Conservation (phyloP, 2,797 vertebrate species). For the Gymnothorax reevesii region DNA sequence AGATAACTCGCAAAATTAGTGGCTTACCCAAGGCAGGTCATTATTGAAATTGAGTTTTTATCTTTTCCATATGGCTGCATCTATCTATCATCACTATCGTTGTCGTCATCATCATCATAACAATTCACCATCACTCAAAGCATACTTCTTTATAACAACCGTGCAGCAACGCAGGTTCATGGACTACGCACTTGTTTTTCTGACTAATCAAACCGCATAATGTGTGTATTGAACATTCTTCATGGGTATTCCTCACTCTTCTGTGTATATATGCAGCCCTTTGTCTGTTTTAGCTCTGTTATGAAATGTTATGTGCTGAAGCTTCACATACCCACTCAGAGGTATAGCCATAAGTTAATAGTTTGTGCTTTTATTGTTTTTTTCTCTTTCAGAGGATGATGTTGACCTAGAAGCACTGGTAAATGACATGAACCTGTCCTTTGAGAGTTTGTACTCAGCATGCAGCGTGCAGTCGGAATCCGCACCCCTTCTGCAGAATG, state of each 20-base stretch:
- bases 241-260: not conserved
- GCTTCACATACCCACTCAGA: not conserved
- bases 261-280: not conserved
- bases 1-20: too few relatives aligned
- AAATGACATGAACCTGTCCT: constrained; percentile 88
- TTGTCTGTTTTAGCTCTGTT: not conserved
- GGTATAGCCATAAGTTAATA: not conserved
- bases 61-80: too few relatives aligned
- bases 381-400: constrained; percentile 79
- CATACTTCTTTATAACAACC: too few relatives aligned
- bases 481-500: constrained; percentile 81
- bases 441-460: constrained; percentile 83
- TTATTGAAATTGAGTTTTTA: too few relatives aligned
- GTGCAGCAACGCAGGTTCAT: too few relatives aligned
- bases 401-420: constrained; percentile 89
- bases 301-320: not conserved
- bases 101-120: too few relatives aligned
- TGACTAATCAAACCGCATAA: not conserved
- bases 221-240: not conserved
- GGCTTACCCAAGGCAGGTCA: too few relatives aligned
- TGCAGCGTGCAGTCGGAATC: constrained; percentile 80
- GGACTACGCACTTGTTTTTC: too few relatives aligned
- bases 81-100: too few relatives aligned
- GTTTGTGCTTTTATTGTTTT: not conserved
- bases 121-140: too few relatives aligned